A percentile compares a stretch with the other conserved stretches of the same genome.
Conservation (phyloP, 2,888 invertebrate genomes). For the Leptopterna dolabrata region DNA sequence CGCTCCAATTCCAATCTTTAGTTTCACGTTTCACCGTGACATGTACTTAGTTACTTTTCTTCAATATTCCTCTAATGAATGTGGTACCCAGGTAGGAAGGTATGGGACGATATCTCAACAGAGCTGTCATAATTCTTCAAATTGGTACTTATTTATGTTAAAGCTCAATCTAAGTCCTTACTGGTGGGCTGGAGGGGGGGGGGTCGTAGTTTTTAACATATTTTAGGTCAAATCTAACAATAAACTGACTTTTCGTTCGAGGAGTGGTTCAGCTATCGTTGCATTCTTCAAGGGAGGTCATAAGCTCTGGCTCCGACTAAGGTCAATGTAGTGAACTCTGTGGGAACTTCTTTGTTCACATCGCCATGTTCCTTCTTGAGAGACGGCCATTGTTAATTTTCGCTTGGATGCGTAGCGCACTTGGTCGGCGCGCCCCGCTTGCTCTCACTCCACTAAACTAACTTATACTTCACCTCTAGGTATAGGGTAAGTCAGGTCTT, state of each 20-base stretch:
- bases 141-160: too few relatives aligned
- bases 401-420: conserved; percentile 60
- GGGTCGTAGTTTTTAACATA: too few relatives aligned
- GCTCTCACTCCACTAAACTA: conserved; percentile 10
- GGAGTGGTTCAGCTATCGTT: conserved; percentile 14
- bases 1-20: too few relatives aligned
- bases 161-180: too few relatives aligned
- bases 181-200: too few relatives aligned
- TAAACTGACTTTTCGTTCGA: not conserved
- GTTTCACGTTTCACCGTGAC: too few relatives aligned
- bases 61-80: too few relatives aligned
- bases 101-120: too few relatives aligned
- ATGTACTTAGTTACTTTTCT: too few relatives aligned
- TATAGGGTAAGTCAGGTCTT: not conserved
- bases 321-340: conserved; percentile 56
- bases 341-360: conserved; percentile 59
- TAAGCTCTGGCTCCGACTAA: conserved; percentile 45
- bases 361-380: conserved; percentile 56
- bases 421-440: conserved; percentile 42
- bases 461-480: not conserved
- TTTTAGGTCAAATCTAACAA: too few relatives aligned
- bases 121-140: too few relatives aligned
- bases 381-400: conserved; percentile 60
- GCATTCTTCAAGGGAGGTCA: conserved; percentile 53
- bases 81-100: too few relatives aligned